Evolutionary conservation across 2,113 vertebrate genomes (phyloP), one percentile per base, ranked within the genome.

Genomic region (Chaetura pelagica): DNA sequence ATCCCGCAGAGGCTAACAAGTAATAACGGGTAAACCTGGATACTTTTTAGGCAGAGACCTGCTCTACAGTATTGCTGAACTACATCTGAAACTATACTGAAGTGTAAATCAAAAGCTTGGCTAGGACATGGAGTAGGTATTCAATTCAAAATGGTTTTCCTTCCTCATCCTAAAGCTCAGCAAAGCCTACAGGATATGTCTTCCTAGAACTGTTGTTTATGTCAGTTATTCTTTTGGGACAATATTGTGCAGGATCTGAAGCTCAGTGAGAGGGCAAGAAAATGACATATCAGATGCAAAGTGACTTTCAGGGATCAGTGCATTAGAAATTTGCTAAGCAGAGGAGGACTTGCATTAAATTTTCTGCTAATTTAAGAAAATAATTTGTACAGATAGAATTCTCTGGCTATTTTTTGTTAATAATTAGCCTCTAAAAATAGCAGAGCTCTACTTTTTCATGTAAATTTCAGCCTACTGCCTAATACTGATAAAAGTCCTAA

Each of bases 341-440:
- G 67, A 76, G 52, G 57, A 94, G 63, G 54, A 12, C 52, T 94
- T 87, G 61, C 30, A 84, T 92, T 90, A 86, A 71, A 34, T 84
- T 89, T 87, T 81, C 48, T 71, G 61, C 86, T 94, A 84, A 89
- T 90, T 92, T 96, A 81, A 92, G 90, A 92, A 90, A 91, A 87
- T 81, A 63, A 87, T 81, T 94, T 64, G 44, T 82, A 72, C 52
- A 44, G 61, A 77, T 77, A 90, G 51, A 93, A 83, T 87, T 48
- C 73, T 91, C 34, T 72, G 15, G 86, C 75, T 95, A 94, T 91
- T 95, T 95, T 42, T 93, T 72, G 71, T 84, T 87, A 94, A 87
- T 94, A 87, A 92, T 90, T 93, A 93, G 35, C 48, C 54, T 68
- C 93, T 89, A 91, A 89, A 97, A 92, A 92, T 92, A 97, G 89